Evolutionary conservation across 1,140 invertebrate genomes (phyloP), one percentile per base, ranked within the genome.

Genomic region (Chironomus tepperi): DNA sequence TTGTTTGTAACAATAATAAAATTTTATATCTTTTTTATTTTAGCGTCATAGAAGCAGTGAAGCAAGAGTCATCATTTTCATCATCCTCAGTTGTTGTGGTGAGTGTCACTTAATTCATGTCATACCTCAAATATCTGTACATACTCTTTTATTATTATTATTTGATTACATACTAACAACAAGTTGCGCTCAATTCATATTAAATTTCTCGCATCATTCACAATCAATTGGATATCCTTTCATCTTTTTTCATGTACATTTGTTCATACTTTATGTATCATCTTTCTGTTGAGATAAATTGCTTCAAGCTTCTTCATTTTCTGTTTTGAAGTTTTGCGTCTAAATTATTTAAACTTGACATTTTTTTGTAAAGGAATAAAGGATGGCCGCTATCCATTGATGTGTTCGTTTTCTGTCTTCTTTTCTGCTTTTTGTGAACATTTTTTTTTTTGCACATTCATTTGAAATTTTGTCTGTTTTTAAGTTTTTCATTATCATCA

Each of bases 41-140:
- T 21, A 70, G 65, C 19, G 65, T 16, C 10, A 16, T 70, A 5
- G 16, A 70, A 19, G 65, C 19, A 70, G 19, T 70, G 18, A 70
- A 21, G 65, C 65, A 70, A 19, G 65, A 70, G 47, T 57, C 47
- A 15, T 57, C 47, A 5, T 57, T 57, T n/a, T 15, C 47, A 9
- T 70, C 65, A 70, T 70, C 65, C n/a, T 70, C 65, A 10, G 65
- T 70, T 19, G 18, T 18, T 70, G 19, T 21, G 65, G 65, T 70
- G 65, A 70, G 65, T 70, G 47, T n/a, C n/a, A 15, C n/a, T 12
- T 15, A 2, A 7, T 57, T 57, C 7, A 12, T 7, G 47, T 2
- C 9, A n/a, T 57, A 2, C 47, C n/a, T 57, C 2, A 57, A 12
- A 10, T 12, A 57, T 57, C 9, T 57, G 10, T 12, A 12, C 10